phyloP scores from a whole-genome alignment of 2,113 vertebrate species.

The Thryonomys swinderianus region DNA sequence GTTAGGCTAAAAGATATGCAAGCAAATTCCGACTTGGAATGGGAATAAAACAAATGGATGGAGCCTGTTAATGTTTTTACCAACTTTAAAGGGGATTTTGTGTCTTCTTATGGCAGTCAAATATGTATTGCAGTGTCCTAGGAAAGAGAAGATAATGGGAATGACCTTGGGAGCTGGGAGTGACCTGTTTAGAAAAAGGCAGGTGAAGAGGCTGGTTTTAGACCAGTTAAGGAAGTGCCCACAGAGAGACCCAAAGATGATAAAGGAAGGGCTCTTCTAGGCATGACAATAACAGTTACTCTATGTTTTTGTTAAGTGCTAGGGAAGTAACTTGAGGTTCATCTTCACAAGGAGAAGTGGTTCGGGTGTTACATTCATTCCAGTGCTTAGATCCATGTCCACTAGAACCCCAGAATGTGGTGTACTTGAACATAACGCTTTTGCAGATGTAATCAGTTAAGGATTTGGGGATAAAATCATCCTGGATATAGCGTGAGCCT shows the following conservation, averaged over 20 bases:
- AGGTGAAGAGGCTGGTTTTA: not conserved
- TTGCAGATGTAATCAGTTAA: not conserved
- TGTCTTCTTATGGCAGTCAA: not conserved
- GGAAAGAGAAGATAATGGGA: not conserved
- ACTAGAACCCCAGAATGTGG: not conserved
- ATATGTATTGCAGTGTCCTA: not conserved
- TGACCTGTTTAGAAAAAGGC: not conserved
- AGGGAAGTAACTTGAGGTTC: not conserved
- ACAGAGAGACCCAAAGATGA: not conserved
- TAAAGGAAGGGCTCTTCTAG: not conserved
- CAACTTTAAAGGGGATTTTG: not conserved
- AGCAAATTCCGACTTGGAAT: constrained; percentile 11
- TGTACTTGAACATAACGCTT: constrained; percentile 5
- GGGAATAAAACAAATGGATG: not conserved
- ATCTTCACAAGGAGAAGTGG: not conserved
- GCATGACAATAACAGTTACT: not conserved
- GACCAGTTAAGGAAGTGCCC: not conserved
- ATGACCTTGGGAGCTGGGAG: not conserved
- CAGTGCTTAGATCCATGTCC: not conserved
- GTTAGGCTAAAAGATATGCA: constrained; percentile 47
- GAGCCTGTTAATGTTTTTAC: constrained; percentile 30
- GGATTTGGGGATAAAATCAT: not conserved
- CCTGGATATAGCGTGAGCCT: not conserved
- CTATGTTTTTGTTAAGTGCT: not conserved
- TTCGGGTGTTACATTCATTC: not conserved